Evolutionary conservation across 1,140 invertebrate species (phyloP).

Genomic region (Protaetia brevitarsis): DNA sequence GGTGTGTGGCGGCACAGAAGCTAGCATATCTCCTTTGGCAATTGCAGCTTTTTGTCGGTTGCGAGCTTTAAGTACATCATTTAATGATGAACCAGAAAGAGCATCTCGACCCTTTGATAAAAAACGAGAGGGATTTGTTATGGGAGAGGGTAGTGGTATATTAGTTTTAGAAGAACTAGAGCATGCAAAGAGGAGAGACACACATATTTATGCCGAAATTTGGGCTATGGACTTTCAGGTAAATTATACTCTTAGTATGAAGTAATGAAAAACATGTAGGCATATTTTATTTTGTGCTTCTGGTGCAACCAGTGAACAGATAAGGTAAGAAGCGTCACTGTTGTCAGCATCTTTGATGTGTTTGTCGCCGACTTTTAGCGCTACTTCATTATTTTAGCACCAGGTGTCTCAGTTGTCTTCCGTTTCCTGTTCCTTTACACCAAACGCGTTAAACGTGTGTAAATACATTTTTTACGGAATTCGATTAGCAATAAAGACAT

Average conservation of each 20-base stretch:
- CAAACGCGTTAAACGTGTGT: no score
- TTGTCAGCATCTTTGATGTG: no score
- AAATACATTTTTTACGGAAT: no score
- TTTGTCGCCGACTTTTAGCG: no score
- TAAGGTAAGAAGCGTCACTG: no score
- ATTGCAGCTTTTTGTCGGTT: conserved; percentile 85
- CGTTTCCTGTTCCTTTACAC: no score
- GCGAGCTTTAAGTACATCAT: conserved; percentile 79
- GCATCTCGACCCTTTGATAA: conserved; percentile 94
- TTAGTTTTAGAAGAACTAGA: conserved; percentile 87
- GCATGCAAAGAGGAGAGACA: conserved; percentile 75
- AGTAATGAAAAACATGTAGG: no score
- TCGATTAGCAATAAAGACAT: no score
- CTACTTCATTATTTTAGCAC: no score
- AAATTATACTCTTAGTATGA: background rate
- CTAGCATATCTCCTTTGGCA: conserved; percentile 82
- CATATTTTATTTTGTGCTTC: no score
- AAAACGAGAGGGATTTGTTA: conserved; percentile 94
- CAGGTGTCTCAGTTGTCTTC: no score
- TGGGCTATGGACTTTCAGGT: conserved; percentile 86
- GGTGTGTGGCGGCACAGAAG: conserved; percentile 94
- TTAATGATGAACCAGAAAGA: conserved; percentile 73
- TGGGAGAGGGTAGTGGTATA: conserved; percentile 93
- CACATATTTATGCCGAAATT: conserved; percentile 89
- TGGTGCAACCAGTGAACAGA: no score